Evolutionary conservation across 2,797 vertebrate genomes (phyloP).

Genomic region (Helarctos malayanus): DNA sequence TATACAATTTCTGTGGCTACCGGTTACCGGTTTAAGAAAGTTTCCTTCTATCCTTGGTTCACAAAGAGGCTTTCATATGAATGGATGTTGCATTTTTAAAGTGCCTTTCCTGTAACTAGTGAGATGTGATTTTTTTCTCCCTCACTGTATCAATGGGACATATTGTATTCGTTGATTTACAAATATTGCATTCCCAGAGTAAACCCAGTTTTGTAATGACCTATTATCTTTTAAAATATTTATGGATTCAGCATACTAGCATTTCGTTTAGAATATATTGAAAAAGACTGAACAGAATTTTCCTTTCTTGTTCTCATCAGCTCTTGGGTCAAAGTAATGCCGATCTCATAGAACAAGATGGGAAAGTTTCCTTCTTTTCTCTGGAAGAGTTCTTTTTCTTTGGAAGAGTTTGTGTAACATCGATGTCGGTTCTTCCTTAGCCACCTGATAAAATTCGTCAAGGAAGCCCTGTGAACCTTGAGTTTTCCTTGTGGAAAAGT

Average conservation of each 20-base stretch:
- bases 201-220: slow-evolving; percentile 21
- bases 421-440: neutral
- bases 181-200: slow-evolving; percentile 11
- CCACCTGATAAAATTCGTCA: neutral
- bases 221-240: neutral
- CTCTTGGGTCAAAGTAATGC: neutral
- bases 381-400: neutral
- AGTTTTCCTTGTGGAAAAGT: neutral
- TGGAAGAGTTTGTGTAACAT: neutral
- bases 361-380: neutral
- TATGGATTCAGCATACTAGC: neutral
- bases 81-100: neutral
- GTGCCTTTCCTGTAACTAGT: neutral
- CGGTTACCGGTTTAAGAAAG: neutral
- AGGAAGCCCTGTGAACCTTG: neutral
- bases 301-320: slow-evolving; percentile 21
- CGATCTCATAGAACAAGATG: neutral
- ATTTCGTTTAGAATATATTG: neutral
- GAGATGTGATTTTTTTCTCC: neutral
- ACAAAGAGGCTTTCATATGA: neutral
- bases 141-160: neutral
- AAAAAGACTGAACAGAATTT: neutral
- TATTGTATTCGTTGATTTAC: neutral
- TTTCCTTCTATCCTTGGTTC: neutral
- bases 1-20: neutral